A percentile compares a stretch with the other conserved stretches of the same genome.
Evolutionary conservation across 2,797 vertebrate species (phyloP).

Genomic region (Dermochelys coriacea): DNA sequence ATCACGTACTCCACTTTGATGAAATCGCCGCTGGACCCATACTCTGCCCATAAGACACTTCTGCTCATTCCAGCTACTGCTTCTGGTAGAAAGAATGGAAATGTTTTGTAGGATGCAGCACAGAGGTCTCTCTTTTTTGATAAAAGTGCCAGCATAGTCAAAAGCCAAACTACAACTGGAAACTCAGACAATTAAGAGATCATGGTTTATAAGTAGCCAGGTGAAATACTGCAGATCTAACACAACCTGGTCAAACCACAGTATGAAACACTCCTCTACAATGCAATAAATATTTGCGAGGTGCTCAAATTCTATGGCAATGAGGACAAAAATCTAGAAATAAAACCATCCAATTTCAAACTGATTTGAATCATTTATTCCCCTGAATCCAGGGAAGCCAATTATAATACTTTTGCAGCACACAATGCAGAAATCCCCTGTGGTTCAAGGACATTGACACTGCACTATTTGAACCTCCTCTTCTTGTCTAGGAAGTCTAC

Average conservation of each 20-base stretch:
- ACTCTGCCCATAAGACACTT: not conserved
- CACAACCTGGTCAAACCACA: conserved; percentile 9
- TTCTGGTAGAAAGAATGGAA: not conserved
- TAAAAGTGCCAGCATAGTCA: conserved; percentile 21
- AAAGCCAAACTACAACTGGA: conserved; percentile 41
- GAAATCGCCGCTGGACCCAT: not conserved
- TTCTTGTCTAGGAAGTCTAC: conserved; percentile 23
- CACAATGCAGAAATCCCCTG: conserved; percentile 29
- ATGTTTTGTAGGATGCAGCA: not conserved
- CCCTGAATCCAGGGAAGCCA: conserved; percentile 48
- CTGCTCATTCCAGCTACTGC: not conserved
- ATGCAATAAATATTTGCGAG: conserved; percentile 53
- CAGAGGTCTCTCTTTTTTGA: not conserved
- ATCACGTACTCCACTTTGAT: not conserved
- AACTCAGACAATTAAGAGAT: conserved; percentile 56
- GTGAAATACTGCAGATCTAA: conserved; percentile 33
- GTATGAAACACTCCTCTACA: not conserved
- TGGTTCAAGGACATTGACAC: conserved; percentile 34
- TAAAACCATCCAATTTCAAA: conserved; percentile 66
- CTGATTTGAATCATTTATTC: conserved; percentile 62
- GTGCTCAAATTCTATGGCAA: conserved; percentile 22
- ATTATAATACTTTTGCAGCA: conserved; percentile 61
- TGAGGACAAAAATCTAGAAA: conserved; percentile 63
- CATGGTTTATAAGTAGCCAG: conserved; percentile 57
- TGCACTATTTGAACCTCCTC: conserved; percentile 20